Evolutionary conservation across 2,113 vertebrate genomes (phyloP).

Genomic region (Chaenocephalus aceratus): DNA sequence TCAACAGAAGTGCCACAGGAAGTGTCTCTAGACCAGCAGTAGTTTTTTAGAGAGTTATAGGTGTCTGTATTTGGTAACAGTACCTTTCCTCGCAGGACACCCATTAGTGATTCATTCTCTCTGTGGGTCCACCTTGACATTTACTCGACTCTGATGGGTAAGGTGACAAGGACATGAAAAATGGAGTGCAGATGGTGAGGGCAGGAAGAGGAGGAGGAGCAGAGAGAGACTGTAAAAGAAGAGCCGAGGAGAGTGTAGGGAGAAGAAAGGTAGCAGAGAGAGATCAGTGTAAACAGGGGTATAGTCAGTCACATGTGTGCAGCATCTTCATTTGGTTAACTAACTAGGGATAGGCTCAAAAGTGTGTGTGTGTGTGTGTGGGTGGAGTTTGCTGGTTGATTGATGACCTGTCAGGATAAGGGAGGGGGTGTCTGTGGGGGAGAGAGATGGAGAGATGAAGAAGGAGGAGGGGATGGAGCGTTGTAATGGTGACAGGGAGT

Average conservation of each 20-base stretch:
- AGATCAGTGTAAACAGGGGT: not conserved
- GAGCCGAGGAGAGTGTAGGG: not conserved
- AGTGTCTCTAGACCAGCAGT: not conserved
- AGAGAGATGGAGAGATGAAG: slow-evolving; percentile 32
- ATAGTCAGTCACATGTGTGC: slow-evolving; percentile 32
- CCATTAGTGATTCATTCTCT: slow-evolving; percentile 24
- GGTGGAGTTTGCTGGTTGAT: slow-evolving; percentile 56
- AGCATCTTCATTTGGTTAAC: slow-evolving; percentile 65
- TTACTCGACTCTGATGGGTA: slow-evolving; percentile 36
- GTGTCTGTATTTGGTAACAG: not conserved
- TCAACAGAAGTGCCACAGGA: not conserved
- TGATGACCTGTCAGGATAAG: slow-evolving; percentile 59
- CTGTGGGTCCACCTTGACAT: slow-evolving; percentile 47
- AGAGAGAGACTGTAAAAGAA: slow-evolving; percentile 13
- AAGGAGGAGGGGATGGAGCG: slow-evolving; percentile 34
- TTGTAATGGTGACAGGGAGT: slow-evolving; percentile 63
- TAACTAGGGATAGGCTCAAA: not conserved
- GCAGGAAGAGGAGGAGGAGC: slow-evolving; percentile 16
- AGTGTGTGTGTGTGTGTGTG: slow-evolving; percentile 29
- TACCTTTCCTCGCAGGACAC: not conserved
- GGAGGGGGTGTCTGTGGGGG: slow-evolving; percentile 15
- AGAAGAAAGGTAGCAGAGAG: not conserved
- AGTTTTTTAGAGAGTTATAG: not conserved
- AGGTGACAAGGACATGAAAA: slow-evolving; percentile 41
- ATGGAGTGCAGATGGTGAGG: slow-evolving; percentile 55